Base-by-base conservation (phyloP, 2,797 vertebrate species). In the Fistularia commersonii region DNA sequence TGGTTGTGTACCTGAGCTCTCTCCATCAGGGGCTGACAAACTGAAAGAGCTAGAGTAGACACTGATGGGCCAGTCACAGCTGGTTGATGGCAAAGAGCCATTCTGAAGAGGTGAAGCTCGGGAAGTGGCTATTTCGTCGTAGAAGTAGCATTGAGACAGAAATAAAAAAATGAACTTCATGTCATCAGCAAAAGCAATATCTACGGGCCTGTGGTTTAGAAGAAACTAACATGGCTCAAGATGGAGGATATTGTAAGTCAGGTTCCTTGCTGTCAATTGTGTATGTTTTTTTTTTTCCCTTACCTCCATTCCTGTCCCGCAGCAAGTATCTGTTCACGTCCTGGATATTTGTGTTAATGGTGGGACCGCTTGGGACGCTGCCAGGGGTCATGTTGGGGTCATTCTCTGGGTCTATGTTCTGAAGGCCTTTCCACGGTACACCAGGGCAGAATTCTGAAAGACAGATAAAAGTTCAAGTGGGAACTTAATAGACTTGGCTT, bases 331-430 rank as follows among this genome's bases (percentile, higher is more conserved):
- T 93, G 83, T 98, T 97, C 69, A 98, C 96, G 57, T 99, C 97
- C 45, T 98, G 97, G 55, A 99, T 98, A 54, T 97, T 98, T 83
- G 96, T 98, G 82, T 98, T 98, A 79, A 99, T 98, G 72, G 95
- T 97, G 5, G 96, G 97, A 62, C 95, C 95, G 0, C 92, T 98
- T 42, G 94, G 94, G 73, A 99, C 97, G 37, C 97, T 99, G 69
- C 97, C 97, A 65, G 97, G 97, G 61, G 97, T 99, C 89, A 98
- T 94, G 68, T 99, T 97, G 0, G 97, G 97, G 86, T 99, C 96
- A 59, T 94, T 98, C 83, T 98, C 96, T 0, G 97, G 97, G 79
- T 99, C 97, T 15, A 99, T 98, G 64, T 97, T 99, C 89, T 98
- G 97, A 77, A 98, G 92, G 80, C 97, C 97, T 88, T 98, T 98